Conservation (phyloP, 1,140 invertebrate species). For the Amphibalanus amphitrite region DNA sequence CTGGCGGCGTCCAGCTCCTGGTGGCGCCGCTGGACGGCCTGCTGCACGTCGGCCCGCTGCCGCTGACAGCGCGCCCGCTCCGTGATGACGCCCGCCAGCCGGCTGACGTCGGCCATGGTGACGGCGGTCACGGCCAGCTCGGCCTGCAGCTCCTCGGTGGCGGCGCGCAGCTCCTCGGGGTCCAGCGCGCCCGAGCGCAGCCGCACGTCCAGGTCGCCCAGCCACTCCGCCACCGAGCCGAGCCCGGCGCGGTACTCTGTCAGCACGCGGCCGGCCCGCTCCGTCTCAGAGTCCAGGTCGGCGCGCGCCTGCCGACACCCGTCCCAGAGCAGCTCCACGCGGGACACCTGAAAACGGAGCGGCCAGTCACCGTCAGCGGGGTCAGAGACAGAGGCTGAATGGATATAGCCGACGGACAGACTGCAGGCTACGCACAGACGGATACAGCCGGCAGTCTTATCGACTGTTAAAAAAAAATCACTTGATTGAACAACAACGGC, state of each 20-base stretch:
- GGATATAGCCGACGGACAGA: no score
- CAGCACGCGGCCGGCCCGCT: neutral
- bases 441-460: no score
- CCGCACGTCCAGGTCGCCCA: neutral
- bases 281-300: neutral
- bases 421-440: no score
- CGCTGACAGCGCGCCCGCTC: neutral
- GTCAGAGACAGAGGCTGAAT: no score
- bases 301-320: neutral
- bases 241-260: neutral
- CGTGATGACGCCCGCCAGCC: neutral
- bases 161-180: constrained; percentile 23
- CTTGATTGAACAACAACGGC: no score
- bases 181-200: constrained; percentile 19
- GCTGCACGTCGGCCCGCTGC: neutral
- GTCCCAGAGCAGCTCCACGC: neutral
- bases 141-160: constrained; percentile 18
- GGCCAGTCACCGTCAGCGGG: no score
- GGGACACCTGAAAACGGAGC: neutral
- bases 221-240: neutral
- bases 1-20: neutral
- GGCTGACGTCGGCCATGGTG: neutral
- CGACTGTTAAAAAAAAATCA: no score
- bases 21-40: neutral
- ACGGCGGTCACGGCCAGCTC: neutral